These are phyloP conservation scores for Regulus satrapa DNA, from an alignment of 2,113 vertebrate species.

Conservation along the genomic window DNA sequence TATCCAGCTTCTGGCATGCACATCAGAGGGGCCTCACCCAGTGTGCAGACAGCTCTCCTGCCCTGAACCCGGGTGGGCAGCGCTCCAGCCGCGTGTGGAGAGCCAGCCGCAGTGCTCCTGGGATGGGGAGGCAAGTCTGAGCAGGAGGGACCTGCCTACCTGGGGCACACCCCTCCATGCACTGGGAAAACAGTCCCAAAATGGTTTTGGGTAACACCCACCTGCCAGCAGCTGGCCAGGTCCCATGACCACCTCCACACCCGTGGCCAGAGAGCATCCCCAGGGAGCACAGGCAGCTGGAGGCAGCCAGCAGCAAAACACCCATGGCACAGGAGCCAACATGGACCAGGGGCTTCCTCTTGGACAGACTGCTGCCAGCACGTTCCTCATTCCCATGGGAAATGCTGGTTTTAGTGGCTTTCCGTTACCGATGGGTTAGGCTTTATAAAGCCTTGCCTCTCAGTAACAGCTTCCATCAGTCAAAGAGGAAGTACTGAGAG, in stretches of 20 bases:
- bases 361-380: not conserved
- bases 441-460: too few species aligned
- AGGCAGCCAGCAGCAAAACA: not conserved
- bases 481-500: not conserved
- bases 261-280: fast-evolving
- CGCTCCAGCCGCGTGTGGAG: not conserved
- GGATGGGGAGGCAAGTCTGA: not conserved
- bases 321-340: not conserved
- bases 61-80: fast-evolving
- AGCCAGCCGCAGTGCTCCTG: not conserved
- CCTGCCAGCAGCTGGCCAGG: fast-evolving
- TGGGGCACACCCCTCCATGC: not conserved
- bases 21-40: not conserved
- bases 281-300: not conserved
- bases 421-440: not conserved
- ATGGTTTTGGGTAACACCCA: not conserved
- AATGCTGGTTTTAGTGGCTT: not conserved
- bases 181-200: not conserved
- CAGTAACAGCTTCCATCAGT: not conserved
- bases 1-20: not conserved
- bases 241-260: fast-evolving
- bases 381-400: not conserved
- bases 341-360: fast-evolving
- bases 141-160: not conserved
- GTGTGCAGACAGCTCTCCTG: not conserved